These are phyloP conservation scores for Myotis findleyi DNA, from an alignment of 2,797 vertebrate genomes.

Conservation along the genomic window DNA sequence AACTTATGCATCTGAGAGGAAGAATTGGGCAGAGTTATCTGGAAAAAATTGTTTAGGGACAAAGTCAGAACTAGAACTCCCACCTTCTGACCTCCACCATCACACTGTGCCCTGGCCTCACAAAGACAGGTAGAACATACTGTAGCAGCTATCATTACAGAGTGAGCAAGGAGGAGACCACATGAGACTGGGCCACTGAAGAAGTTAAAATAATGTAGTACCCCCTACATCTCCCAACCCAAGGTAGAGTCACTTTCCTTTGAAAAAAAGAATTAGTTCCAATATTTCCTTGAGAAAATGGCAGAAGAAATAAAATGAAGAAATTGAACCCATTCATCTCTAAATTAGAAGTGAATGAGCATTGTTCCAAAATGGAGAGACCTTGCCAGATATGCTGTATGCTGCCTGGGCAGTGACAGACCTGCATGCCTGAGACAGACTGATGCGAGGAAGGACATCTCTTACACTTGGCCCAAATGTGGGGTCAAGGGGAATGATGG, in stretches of 20 bases:
- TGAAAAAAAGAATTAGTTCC: not conserved
- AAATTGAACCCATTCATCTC: not conserved
- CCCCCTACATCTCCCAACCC: not conserved
- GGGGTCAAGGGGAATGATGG: too few species aligned
- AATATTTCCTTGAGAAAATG: conserved; percentile 48
- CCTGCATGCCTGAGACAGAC: not conserved
- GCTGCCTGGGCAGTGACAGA: not conserved
- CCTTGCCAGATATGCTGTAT: accelerated
- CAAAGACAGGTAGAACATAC: not conserved
- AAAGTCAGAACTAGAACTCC: not conserved
- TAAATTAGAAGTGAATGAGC: not conserved
- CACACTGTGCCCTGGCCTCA: not conserved
- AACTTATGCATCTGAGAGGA: not conserved
- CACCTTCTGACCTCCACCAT: not conserved
- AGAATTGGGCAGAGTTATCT: not conserved
- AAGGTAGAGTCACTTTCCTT: not conserved
- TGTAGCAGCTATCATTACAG: not conserved
- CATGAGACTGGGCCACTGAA: accelerated
- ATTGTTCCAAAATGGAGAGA: not conserved
- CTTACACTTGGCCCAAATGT: not conserved
- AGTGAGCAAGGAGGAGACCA: too few species aligned
- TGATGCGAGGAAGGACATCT: not conserved
- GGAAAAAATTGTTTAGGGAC: not conserved
- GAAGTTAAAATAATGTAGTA: not conserved
- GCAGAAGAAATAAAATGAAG: not conserved